These are phyloP conservation scores for Eriocheir sinensis DNA, from an alignment of 1,140 invertebrate species.

Conservation along the genomic window DNA sequence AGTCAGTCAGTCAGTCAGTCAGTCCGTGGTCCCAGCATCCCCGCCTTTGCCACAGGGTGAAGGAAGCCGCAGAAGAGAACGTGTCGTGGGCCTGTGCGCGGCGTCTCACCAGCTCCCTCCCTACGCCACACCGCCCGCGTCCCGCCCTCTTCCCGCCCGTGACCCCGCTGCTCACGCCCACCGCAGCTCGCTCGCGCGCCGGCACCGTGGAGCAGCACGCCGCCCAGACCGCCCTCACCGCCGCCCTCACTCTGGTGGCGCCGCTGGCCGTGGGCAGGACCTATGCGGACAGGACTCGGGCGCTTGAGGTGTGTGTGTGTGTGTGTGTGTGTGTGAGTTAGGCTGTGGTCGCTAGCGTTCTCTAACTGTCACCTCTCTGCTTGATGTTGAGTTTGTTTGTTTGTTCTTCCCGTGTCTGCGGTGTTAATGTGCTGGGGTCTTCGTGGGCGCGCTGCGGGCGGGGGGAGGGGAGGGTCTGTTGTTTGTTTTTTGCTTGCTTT, in stretches of 20 bases:
- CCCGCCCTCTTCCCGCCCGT: not conserved
- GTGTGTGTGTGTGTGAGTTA: not conserved
- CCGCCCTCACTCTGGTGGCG: not conserved
- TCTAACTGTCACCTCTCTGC: no score
- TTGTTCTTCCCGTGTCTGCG: not conserved
- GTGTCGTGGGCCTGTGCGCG: not conserved
- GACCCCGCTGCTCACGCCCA: not conserved
- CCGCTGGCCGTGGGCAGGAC: not conserved
- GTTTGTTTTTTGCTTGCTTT: no score
- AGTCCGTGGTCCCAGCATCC: no score
- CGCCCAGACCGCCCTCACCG: not conserved
- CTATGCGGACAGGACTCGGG: not conserved
- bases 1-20: no score
- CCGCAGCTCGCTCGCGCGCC: not conserved
- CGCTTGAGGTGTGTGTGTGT: not conserved
- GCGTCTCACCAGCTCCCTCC: not conserved
- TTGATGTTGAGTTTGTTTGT: not conserved
- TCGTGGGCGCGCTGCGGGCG: not conserved
- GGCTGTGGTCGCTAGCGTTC: no score
- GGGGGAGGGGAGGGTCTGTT: no score
- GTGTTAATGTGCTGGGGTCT: not conserved
- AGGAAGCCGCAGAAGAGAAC: not conserved
- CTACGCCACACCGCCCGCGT: not conserved
- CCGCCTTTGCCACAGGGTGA: not conserved
- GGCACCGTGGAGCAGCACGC: not conserved